phyloP scores from a whole-genome alignment of 2,888 invertebrate genomes.

The Microdon myrmicae region DNA sequence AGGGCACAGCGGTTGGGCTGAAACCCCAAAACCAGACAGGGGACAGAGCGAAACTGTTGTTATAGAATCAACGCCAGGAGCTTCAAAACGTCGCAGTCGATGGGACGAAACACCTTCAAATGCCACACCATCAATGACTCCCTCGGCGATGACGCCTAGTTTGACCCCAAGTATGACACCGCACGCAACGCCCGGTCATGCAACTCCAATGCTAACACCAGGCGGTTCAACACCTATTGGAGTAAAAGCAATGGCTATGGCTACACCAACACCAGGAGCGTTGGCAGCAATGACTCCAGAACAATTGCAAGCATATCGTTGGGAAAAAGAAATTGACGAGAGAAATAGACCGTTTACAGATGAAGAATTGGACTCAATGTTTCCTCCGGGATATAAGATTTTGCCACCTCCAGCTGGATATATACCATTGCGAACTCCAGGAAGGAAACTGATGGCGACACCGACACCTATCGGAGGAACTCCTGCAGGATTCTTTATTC shows the following conservation, averaged over 20 bases:
- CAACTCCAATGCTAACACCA: constrained; percentile 80
- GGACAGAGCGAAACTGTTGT: constrained; percentile 77
- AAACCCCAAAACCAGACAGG: constrained; percentile 96
- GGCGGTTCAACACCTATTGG: constrained; percentile 89
- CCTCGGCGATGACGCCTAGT: constrained; percentile 73
- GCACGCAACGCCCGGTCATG: constrained; percentile 77
- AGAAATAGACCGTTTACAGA: constrained; percentile 95
- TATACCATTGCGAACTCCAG: constrained; percentile 96
- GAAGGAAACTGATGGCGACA: constrained; percentile 96
- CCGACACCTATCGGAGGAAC: constrained; percentile 96
- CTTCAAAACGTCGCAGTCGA: constrained; percentile 93
- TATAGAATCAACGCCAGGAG: constrained; percentile 93
- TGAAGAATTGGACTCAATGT: constrained; percentile 96
- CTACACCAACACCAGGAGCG: constrained; percentile 96
- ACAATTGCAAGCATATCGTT: constrained; percentile 96
- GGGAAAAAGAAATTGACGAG: constrained; percentile 99
- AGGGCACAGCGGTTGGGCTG: constrained; percentile 98
- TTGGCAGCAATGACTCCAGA: constrained; percentile 99
- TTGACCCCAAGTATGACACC: constrained; percentile 81
- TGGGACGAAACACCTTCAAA: constrained; percentile 99
- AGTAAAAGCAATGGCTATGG: constrained; percentile 97
- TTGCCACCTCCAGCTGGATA: constrained; percentile 95
- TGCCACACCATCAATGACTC: constrained; percentile 79
- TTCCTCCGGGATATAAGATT: constrained; percentile 98
- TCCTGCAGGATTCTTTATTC: constrained; percentile 94